These are phyloP conservation scores for Oasisia sp. DNA, from an alignment of 2,888 invertebrate species.

Conservation along the genomic window DNA sequence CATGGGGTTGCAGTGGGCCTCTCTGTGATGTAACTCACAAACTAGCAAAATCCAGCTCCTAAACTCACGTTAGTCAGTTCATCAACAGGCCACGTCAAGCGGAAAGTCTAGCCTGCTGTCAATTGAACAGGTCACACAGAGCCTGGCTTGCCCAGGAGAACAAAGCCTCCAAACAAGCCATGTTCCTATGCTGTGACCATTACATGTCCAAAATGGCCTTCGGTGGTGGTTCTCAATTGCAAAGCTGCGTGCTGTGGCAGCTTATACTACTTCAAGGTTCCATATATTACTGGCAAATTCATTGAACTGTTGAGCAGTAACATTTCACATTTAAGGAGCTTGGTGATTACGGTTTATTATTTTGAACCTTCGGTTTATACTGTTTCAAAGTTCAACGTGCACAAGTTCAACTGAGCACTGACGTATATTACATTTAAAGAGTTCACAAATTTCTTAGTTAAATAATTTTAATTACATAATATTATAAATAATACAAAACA, in stretches of 20 bases:
- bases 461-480: no score
- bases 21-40: neutral
- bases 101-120: constrained; percentile 17
- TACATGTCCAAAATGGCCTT: neutral
- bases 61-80: neutral
- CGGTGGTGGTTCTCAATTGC: neutral
- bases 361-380: neutral
- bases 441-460: no score
- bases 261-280: neutral
- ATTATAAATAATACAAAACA: no score
- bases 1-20: neutral
- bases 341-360: neutral
- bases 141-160: neutral
- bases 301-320: neutral
- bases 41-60: neutral
- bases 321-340: neutral
- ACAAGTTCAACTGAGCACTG: no score
- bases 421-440: no score
- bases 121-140: neutral
- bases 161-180: constrained; percentile 6
- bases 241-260: neutral
- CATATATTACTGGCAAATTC: neutral
- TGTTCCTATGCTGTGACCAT: neutral
- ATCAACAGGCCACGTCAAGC: neutral
- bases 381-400: neutral